A percentile compares a stretch with the other conserved stretches of the same genome.
Conservation (phyloP, 2,113 vertebrate species). For the Rana temporaria region DNA sequence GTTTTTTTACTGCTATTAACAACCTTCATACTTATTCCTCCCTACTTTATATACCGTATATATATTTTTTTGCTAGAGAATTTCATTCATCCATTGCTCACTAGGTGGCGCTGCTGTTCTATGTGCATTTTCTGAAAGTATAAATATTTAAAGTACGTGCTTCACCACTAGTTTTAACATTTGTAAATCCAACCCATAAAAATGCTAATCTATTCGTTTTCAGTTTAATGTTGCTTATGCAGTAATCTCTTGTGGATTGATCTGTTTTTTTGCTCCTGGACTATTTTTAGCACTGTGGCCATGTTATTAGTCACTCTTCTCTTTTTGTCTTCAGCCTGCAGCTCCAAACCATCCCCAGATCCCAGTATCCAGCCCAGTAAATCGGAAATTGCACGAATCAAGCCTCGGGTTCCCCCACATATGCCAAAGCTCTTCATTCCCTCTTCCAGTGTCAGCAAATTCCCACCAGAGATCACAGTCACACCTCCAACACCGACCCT, state of each 20-base stretch:
- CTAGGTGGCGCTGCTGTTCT: background rate
- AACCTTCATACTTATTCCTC: too few relatives aligned
- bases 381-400: slow-evolving; percentile 81
- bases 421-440: slow-evolving; percentile 99
- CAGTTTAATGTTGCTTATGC: too few relatives aligned
- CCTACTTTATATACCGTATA: too few relatives aligned
- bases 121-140: background rate
- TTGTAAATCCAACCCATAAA: too few relatives aligned
- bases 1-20: too few relatives aligned
- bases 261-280: too few relatives aligned
- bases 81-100: background rate
- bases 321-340: slow-evolving; percentile 67
- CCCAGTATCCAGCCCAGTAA: slow-evolving; percentile 73
- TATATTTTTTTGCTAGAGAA: too few relatives aligned
- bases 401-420: slow-evolving; percentile 84
- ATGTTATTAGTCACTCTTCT: background rate
- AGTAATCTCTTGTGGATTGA: too few relatives aligned
- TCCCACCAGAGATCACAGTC: slow-evolving; percentile 97
- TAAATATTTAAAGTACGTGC: too few relatives aligned
- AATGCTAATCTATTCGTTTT: too few relatives aligned
- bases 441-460: slow-evolving; percentile 85
- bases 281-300: too few relatives aligned
- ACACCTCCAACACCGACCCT: slow-evolving; percentile 97
- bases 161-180: too few relatives aligned
- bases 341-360: slow-evolving; percentile 71